Base-by-base conservation (phyloP, 1,140 invertebrate species). In the Bradynema listronoti region DNA sequence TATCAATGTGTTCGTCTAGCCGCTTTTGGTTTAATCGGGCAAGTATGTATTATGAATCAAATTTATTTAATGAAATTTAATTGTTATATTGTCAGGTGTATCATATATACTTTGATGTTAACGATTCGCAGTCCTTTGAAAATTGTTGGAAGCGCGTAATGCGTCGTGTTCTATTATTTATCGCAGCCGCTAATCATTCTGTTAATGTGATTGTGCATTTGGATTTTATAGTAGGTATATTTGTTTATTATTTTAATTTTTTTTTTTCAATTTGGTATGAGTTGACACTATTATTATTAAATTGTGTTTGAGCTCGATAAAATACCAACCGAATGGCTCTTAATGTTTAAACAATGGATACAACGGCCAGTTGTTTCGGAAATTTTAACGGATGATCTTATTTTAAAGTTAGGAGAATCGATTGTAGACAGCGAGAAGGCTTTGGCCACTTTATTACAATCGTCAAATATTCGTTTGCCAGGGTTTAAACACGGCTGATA, bases 341-440 rank as follows among this genome's bases (percentile, higher is more conserved):
- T 29, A n/a, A 64, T 64, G 62, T 52, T 64, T 5, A 64, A 64
- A 32, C 61, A 67, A 16, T 64, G 62, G 62, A 14, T 64, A 5
- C 56, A 69, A 63, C 19, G 33, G 2, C 65, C 64, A 22, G 32
- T 46, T 33, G 33, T 64, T 25, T 49, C 19, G 2, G 65, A 68
- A 0, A 27, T 64, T 29, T 39, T 64, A 7, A 49, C 16, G 11
- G 64, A 64, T 32, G 47, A 58, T 9, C 30, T 22, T 19, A 39
- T 64, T 16, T 14, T 64, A 14, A 65, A 67, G 24, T 19, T 47
- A 25, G 62, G 53, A 4, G 62, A 64, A 16, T 43, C 46, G 27
- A 64, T 64, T 1, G 54, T 64, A 19, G 64, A 64, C 14, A 42
- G 54, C 24, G 62, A 64, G 45, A 70, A 68, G 52, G 43, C 55